Evolutionary conservation across 2,888 invertebrate genomes (phyloP).

Genomic region (Microctonus aethiopoides): DNA sequence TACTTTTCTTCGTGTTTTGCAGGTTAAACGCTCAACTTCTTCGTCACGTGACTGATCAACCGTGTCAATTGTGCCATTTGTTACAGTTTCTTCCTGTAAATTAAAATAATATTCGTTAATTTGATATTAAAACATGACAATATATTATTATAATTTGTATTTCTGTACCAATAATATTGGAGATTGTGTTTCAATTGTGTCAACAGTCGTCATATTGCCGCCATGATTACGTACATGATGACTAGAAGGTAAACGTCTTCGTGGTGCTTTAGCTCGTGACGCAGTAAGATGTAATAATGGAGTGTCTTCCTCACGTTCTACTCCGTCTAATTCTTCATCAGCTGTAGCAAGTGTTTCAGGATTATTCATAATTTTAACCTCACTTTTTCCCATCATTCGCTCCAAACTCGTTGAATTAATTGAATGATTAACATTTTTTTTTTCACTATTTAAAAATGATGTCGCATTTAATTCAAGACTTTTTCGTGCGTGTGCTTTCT

Average conservation of each 20-base stretch:
- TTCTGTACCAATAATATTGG: background rate
- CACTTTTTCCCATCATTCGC: conserved; percentile 49
- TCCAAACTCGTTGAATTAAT: conserved; percentile 55
- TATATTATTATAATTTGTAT: background rate
- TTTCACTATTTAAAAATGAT: conserved; percentile 50
- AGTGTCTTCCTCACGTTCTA: conserved; percentile 66
- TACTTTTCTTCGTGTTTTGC: conserved; percentile 58
- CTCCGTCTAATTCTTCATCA: conserved; percentile 67
- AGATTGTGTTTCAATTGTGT: conserved; percentile 33
- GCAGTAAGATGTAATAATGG: conserved; percentile 69
- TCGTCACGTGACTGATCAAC: conserved; percentile 57
- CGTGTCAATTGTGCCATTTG: conserved; percentile 61
- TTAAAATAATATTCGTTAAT: too few relatives aligned
- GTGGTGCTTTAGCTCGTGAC: conserved; percentile 74
- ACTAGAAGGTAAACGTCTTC: conserved; percentile 75
- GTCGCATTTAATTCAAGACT: conserved; percentile 57
- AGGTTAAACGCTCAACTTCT: conserved; percentile 53
- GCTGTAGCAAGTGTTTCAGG: conserved; percentile 43
- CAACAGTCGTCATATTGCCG: conserved; percentile 40
- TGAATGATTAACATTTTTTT: conserved; percentile 52
- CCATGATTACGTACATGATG: conserved; percentile 57
- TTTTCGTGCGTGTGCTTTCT: conserved; percentile 59
- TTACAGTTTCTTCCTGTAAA: conserved; percentile 58
- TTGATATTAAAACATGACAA: background rate
- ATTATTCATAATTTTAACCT: conserved; percentile 6